Evolutionary conservation across 2,888 invertebrate genomes (phyloP).

Genomic region (Oligia latruncula): DNA sequence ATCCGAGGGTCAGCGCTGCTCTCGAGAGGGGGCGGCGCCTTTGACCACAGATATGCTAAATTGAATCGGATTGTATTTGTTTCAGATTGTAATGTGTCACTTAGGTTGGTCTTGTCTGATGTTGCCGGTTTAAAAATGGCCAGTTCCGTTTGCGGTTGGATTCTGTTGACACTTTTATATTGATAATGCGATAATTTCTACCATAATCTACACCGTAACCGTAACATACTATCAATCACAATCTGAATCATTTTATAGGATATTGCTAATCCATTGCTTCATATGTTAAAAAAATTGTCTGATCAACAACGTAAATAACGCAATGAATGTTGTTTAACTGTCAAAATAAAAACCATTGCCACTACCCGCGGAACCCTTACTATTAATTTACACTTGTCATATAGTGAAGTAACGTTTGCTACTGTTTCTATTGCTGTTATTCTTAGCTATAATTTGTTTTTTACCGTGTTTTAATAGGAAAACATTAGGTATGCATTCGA

Average conservation of each 20-base stretch:
- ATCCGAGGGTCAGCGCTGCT: conserved; percentile 48
- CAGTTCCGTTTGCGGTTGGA: conserved; percentile 25
- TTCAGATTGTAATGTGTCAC: conserved; percentile 41
- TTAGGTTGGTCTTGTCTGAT: conserved; percentile 33
- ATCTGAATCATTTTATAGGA: not conserved
- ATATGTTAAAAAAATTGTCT: not conserved
- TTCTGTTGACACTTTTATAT: not conserved
- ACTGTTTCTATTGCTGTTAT: too few species aligned
- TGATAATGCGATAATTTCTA: not conserved
- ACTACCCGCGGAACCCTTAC: not conserved
- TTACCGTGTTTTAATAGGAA: too few species aligned
- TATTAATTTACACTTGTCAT: not conserved
- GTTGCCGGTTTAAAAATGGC: conserved; percentile 29
- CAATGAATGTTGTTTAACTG: not conserved
- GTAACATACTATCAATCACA: not conserved
- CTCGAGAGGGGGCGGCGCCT: conserved; percentile 59
- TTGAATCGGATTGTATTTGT: conserved; percentile 57
- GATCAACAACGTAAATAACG: not conserved
- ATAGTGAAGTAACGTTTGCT: not conserved
- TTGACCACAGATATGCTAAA: conserved; percentile 64
- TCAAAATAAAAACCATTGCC: not conserved
- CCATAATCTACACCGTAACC: not conserved
- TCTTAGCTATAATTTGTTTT: too few species aligned
- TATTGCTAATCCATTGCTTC: not conserved
- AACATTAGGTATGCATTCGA: too few species aligned